Evolutionary conservation across 2,797 vertebrate species (phyloP).

Genomic region (Agapornis canus): DNA sequence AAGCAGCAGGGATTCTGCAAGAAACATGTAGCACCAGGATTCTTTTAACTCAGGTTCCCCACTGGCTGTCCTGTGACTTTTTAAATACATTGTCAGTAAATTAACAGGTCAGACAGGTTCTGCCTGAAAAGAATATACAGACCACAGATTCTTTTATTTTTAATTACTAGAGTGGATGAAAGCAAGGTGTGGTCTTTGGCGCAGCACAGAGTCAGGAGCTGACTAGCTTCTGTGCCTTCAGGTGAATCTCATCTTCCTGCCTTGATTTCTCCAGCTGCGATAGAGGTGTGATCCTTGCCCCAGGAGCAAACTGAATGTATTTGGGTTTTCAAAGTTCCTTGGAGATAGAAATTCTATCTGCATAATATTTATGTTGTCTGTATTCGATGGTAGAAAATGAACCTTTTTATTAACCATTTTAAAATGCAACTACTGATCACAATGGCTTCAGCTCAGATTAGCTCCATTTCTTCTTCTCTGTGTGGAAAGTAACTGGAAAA

Average conservation of each 20-base stretch:
- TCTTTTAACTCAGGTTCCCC: background rate
- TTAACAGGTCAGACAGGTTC: slow-evolving; percentile 67
- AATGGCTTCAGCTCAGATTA: accelerated
- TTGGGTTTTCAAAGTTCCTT: background rate
- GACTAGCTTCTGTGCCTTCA: slow-evolving; percentile 30
- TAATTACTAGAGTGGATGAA: slow-evolving; percentile 60
- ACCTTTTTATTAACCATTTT: background rate
- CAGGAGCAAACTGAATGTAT: background rate
- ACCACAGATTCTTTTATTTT: slow-evolving; percentile 22
- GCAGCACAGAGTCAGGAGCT: background rate
- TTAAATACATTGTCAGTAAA: background rate
- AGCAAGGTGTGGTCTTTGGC: slow-evolving; percentile 51
- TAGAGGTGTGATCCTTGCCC: background rate
- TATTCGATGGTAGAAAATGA: background rate
- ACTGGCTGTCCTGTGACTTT: background rate
- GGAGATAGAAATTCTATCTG: background rate
- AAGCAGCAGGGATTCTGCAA: background rate
- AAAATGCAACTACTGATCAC: background rate
- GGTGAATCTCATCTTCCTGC: slow-evolving; percentile 32
- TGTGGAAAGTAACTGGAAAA: background rate
- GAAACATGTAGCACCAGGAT: background rate
- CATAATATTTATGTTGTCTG: accelerated
- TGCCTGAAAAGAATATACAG: slow-evolving; percentile 33
- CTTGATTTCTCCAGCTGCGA: background rate
- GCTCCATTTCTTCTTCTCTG: background rate